Evolutionary conservation across 2,113 vertebrate species (phyloP), one percentile per base, ranked within the genome.

Genomic region (Halichoerus grypus): DNA sequence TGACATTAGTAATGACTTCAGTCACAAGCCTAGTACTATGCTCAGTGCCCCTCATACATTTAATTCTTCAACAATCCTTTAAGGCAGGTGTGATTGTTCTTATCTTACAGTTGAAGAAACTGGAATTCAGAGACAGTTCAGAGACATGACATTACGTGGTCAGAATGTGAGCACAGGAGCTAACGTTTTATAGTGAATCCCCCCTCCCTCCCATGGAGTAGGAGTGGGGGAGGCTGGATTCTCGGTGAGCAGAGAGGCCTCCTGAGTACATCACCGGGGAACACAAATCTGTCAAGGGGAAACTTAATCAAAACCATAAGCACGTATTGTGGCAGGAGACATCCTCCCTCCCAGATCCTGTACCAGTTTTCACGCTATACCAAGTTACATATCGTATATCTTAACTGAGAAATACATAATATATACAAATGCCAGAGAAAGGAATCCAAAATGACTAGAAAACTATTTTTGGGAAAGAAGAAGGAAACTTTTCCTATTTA

Each of bases 381-480:
- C 42, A 88, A 81, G 74, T 71, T n/a, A 93, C 21, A 61, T 5
- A 28, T 26, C 5, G 1, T 36, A 28, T 33, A 94, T 46, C 88
- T 94, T 82, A 90, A 83, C 59, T 71, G 65, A 91, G 79, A 97
- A 93, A 97, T 55, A 18, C 1, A 6, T 46, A 67, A 61, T 63
- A 67, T 28, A 55, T 97, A 95, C 88, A 97, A 83, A 88, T 80
- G 33, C 36, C 57, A 81, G 14, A 79, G 65, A 84, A 63, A 94
- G 77, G 33, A 76, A 93, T 88, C 77, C 85, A 94, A 89, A 97
- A 69, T 51, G 85, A 88, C 88, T 72, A 88, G 77, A 59, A 88
- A 83, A 80, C 77, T 86, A 74, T 91, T 95, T 87, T 26, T 4
- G 79, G 72, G 55, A 15, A 39, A 42, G 28, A 28, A 71, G 36